Base-by-base conservation (phyloP, 2,797 vertebrate genomes). In the Darevskia nairensis region DNA sequence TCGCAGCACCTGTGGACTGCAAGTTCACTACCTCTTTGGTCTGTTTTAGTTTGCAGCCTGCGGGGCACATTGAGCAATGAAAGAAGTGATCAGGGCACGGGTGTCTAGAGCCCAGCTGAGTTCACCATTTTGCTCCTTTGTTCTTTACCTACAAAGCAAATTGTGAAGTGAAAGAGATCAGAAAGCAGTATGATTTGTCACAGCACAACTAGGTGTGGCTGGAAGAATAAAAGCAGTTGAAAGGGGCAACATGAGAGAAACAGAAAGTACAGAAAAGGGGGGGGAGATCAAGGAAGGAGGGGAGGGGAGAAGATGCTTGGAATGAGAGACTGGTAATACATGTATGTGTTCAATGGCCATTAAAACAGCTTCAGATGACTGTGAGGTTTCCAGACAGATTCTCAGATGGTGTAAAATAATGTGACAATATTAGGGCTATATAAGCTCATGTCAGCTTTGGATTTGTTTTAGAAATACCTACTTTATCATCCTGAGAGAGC, bases 41-140 rank as follows among this genome's bases (percentile, higher is more conserved):
- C 25, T 50, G 89, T 86, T 91, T 88, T 19, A 39, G 50, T 32
- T 90, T 82, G 82, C 59, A 80, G 19, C 64, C 74, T 88, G 72
- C 79, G 55, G 1, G 2, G 0, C n/a, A 64, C 66, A 15, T 88
- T 85, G 39, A 89, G 61, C 15, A 79, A 6, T 41, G 6, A 64
- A 75, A n/a, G 39, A 23, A 86, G 41, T 76, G 77, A 64, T 74
- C 44, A 13, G 66, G 91, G 23, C 15, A 46, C 9, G 41, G 41
- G 39, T 64, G 25, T 29, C 77, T 79, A 86, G 89, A 83, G 80
- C 68, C 80, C 86, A 80, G 41, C 79, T 74, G 4, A 59, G 8
- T 5, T 0, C 2, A 90, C 90, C 84, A 9, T 78, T 88, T 25
- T n/a, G 1, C 61, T 90, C 55, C 64, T 91, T 89, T 92, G 27